A percentile compares a stretch with the other conserved stretches of the same genome.
Evolutionary conservation across 2,797 vertebrate species (phyloP).

Genomic region (Melanotaenia parkinsoni): DNA sequence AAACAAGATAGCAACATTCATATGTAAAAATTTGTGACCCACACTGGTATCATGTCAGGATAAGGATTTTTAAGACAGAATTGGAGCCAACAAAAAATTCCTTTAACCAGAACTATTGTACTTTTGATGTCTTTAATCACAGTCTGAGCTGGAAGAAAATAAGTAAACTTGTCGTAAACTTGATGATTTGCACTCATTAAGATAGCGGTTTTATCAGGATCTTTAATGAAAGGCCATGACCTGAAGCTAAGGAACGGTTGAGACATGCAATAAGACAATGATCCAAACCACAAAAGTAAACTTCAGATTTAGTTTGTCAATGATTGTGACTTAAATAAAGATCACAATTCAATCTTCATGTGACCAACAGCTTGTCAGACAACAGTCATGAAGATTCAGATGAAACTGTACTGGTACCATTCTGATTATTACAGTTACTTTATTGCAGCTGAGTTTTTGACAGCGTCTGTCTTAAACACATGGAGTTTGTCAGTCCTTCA

Average conservation of each 20-base stretch:
- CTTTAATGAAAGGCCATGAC: not conserved
- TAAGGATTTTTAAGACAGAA: too few species aligned
- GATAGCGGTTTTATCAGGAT: not conserved
- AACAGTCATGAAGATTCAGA: not conserved
- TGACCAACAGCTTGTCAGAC: not conserved
- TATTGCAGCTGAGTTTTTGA: not conserved
- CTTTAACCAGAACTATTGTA: too few species aligned
- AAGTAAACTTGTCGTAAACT: not conserved
- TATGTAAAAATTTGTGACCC: too few species aligned
- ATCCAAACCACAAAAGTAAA: not conserved
- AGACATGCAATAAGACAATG: not conserved
- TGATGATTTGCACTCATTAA: not conserved
- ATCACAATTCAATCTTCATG: not conserved
- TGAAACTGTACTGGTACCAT: not conserved
- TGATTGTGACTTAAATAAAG: not conserved
- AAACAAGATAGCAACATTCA: too few species aligned
- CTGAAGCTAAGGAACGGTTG: not conserved
- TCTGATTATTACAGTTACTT: not conserved
- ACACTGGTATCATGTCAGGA: too few species aligned
- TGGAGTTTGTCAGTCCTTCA: not conserved
- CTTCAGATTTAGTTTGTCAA: not conserved
- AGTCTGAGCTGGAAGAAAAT: not conserved
- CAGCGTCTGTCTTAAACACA: not conserved
- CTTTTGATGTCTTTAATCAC: too few species aligned
- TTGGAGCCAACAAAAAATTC: too few species aligned